These are phyloP conservation scores for Piscicola geometra DNA, from an alignment of 2,888 invertebrate genomes.

Conservation along the genomic window DNA sequence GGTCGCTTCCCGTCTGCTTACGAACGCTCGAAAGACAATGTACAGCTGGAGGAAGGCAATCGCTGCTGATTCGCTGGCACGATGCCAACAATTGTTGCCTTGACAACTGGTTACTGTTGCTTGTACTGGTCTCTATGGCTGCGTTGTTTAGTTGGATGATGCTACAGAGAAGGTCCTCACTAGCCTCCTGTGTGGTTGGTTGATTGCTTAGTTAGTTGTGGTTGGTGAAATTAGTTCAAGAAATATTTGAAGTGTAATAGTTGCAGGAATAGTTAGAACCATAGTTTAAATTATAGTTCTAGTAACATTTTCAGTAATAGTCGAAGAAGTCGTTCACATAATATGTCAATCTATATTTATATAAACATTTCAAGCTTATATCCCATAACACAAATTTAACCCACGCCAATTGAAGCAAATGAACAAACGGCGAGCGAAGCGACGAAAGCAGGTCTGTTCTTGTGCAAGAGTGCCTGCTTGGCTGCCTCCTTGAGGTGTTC, in stretches of 20 bases:
- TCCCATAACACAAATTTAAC: too few relatives aligned
- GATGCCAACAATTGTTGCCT: slow-evolving; percentile 72
- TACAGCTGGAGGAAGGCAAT: slow-evolving; percentile 74
- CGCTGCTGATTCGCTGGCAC: slow-evolving; percentile 69
- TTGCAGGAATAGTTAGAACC: too few relatives aligned
- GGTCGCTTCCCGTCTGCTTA: slow-evolving; percentile 68
- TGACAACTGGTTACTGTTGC: slow-evolving; percentile 61
- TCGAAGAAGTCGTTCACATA: too few relatives aligned
- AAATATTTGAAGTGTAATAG: too few relatives aligned
- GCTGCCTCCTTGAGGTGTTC: slow-evolving; percentile 81
- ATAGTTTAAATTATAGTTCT: too few relatives aligned
- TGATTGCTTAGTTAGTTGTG: too few relatives aligned
- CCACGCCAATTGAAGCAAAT: too few relatives aligned
- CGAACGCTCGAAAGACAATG: slow-evolving; percentile 69
- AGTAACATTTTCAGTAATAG: too few relatives aligned
- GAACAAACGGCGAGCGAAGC: not conserved
- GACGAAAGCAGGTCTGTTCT: slow-evolving; percentile 5
- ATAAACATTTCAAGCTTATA: too few relatives aligned
- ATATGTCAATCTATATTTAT: too few relatives aligned
- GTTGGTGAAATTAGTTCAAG: too few relatives aligned
- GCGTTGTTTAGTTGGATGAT: slow-evolving; percentile 82
- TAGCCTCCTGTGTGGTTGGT: slow-evolving; percentile 79
- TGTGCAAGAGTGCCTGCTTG: slow-evolving; percentile 69
- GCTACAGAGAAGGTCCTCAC: slow-evolving; percentile 61
- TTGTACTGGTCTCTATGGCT: slow-evolving; percentile 75